Evolutionary conservation across 2,888 invertebrate species (phyloP).

Genomic region (Hypomecis punctinalis): DNA sequence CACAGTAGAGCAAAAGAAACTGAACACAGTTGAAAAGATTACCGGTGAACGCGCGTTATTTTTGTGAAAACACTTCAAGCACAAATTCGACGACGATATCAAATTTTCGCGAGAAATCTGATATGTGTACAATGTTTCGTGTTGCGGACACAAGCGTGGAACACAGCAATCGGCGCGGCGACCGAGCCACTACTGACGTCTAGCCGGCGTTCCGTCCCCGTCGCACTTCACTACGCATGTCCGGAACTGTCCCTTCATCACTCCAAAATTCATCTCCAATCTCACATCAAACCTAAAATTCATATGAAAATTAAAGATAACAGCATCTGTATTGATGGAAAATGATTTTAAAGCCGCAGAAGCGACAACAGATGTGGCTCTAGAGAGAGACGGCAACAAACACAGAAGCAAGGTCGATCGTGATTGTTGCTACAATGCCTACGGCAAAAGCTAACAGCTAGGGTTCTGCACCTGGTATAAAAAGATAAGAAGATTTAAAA

Average conservation of each 20-base stretch:
- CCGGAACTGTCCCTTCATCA: conserved; percentile 74
- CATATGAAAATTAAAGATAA: conserved; percentile 12
- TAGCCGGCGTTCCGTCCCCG: conserved; percentile 62
- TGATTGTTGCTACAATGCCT: conserved; percentile 66
- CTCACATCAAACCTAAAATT: conserved; percentile 43
- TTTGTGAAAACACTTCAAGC: conserved; percentile 66
- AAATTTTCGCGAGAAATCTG: conserved; percentile 83
- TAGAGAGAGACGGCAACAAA: conserved; percentile 58
- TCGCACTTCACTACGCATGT: conserved; percentile 81
- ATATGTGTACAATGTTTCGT: conserved; percentile 74
- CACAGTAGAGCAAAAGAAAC: conserved; percentile 72
- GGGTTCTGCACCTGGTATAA: conserved; percentile 67
- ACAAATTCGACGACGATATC: conserved; percentile 81
- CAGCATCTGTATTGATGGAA: conserved; percentile 3
- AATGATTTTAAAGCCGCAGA: conserved; percentile 13
- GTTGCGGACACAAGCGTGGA: conserved; percentile 49
- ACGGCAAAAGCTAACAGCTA: conserved; percentile 61
- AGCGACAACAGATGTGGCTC: conserved; percentile 24
- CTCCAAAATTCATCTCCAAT: conserved; percentile 61
- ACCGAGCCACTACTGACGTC: conserved; percentile 76
- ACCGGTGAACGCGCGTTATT: conserved; percentile 67
- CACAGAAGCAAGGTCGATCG: conserved; percentile 68
- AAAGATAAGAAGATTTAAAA: conserved; percentile 68
- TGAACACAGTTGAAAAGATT: conserved; percentile 62
- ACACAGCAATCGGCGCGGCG: conserved; percentile 67